A percentile compares a stretch with the other conserved stretches of the same genome.
phyloP scores from a whole-genome alignment of 1,140 invertebrate species.

The Calliopsis andreniformis region DNA sequence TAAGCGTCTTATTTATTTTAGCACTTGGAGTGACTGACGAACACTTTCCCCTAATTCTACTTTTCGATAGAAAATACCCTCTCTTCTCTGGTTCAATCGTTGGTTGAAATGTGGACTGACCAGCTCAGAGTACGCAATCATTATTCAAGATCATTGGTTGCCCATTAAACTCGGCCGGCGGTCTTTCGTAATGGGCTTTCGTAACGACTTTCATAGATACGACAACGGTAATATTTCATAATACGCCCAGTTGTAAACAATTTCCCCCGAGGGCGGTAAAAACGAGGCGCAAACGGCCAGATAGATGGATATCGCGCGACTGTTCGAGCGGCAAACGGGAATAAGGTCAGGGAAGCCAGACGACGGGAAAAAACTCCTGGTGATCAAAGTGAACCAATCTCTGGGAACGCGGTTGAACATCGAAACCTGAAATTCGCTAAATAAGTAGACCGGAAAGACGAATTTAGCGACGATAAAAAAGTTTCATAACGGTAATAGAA shows the following conservation, averaged over 20 bases:
- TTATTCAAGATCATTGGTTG: slow-evolving; percentile 42
- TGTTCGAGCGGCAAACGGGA: slow-evolving; percentile 64
- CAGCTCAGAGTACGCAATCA: slow-evolving; percentile 11
- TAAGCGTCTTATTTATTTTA: no score
- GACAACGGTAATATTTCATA: slow-evolving; percentile 52
- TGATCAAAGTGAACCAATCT: slow-evolving; percentile 26
- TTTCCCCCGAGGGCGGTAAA: slow-evolving; percentile 42
- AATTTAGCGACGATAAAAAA: no score
- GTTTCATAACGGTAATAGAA: no score
- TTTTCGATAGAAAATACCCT: no score
- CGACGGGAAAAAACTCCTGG: slow-evolving; percentile 46
- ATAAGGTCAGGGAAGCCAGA: slow-evolving; percentile 74
- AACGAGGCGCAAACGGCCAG: slow-evolving; percentile 33
- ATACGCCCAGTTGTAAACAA: slow-evolving; percentile 43
- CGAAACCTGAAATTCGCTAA: no score
- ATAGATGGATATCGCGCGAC: slow-evolving; percentile 43
- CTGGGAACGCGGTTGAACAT: not conserved
- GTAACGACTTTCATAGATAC: slow-evolving; percentile 40
- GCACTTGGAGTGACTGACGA: no score
- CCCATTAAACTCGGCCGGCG: slow-evolving; percentile 18
- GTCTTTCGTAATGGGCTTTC: slow-evolving; percentile 39
- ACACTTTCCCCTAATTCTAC: no score
- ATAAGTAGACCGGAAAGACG: not conserved
- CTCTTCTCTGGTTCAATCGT: slow-evolving; percentile 4
- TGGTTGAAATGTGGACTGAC: not conserved